Percentiles rank a stretch among this genome's conserved stretches.
Evolutionary conservation across 1,140 invertebrate species (phyloP).

Genomic region (Planococcus citri): DNA sequence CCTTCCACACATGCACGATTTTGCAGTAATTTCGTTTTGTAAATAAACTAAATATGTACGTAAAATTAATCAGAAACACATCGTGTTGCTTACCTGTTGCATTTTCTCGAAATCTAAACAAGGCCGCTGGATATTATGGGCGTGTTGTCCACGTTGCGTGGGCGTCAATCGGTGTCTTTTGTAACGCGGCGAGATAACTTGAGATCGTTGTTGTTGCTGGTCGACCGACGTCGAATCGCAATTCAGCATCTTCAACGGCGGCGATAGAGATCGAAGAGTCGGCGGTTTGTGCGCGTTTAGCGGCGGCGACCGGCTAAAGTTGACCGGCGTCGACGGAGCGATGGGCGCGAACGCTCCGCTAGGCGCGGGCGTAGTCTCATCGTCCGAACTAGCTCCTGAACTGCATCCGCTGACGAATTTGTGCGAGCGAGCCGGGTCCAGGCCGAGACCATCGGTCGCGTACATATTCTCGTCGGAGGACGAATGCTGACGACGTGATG

Average conservation of each 20-base stretch:
- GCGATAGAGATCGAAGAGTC: conserved; percentile 45
- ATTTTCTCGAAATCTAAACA: conserved; percentile 93
- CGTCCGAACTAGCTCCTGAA: conserved; percentile 32
- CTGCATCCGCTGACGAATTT: conserved; percentile 26
- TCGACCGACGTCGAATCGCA: conserved; percentile 31
- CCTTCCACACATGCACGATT: no score
- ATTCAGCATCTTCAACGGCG: conserved; percentile 36
- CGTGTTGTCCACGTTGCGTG: conserved; percentile 34
- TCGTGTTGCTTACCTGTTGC: conserved; percentile 76
- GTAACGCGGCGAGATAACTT: conserved; percentile 35
- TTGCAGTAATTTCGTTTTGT: no score
- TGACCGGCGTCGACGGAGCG: conserved; percentile 51
- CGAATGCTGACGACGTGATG: not conserved
- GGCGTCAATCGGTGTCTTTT: conserved; percentile 20
- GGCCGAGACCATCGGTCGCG: not conserved
- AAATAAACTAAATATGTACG: no score
- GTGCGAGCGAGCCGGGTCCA: not conserved
- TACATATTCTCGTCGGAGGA: not conserved
- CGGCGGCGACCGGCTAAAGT: conserved; percentile 79
- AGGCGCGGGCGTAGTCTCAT: conserved; percentile 23
- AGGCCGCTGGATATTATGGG: conserved; percentile 58
- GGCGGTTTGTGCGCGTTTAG: conserved; percentile 68
- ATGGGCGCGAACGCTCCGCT: conserved; percentile 29
- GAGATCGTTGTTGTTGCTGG: conserved; percentile 46
- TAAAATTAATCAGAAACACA: no score